Evolutionary conservation across 2,797 vertebrate species (phyloP).

Genomic region (Ctenochaetus hawaiiensis): DNA sequence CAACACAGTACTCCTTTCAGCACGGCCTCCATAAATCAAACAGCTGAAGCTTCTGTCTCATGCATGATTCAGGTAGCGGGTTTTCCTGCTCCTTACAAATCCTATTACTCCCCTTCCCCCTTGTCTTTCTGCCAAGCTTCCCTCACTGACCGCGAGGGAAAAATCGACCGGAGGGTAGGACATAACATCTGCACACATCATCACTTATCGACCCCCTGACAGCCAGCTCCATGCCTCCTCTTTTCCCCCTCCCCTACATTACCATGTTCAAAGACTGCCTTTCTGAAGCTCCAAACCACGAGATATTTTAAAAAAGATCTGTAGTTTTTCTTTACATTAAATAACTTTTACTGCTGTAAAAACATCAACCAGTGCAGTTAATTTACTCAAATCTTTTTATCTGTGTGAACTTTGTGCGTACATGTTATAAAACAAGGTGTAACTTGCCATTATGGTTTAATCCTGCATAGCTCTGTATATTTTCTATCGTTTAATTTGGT

Average conservation of each 20-base stretch:
- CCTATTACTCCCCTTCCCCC: slow-evolving; percentile 31
- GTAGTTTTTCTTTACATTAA: slow-evolving; percentile 51
- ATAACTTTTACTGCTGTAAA: slow-evolving; percentile 50
- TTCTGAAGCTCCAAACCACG: slow-evolving; percentile 52
- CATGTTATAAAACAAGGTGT: slow-evolving; percentile 55
- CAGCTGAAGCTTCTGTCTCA: slow-evolving; percentile 49
- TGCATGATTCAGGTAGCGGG: slow-evolving; percentile 68
- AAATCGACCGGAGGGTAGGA: slow-evolving; percentile 52
- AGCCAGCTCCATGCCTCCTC: slow-evolving; percentile 32
- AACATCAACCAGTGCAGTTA: slow-evolving; percentile 58
- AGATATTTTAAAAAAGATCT: slow-evolving; percentile 36
- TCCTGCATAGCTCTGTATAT: slow-evolving; percentile 43
- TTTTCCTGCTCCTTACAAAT: slow-evolving; percentile 37
- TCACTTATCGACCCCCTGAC: slow-evolving; percentile 66
- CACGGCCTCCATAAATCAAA: slow-evolving; percentile 44
- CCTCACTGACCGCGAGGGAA: slow-evolving; percentile 41
- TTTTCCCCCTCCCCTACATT: slow-evolving; percentile 12
- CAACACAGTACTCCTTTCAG: slow-evolving; percentile 40
- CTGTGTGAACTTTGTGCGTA: slow-evolving; percentile 35
- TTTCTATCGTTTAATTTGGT: slow-evolving; percentile 65
- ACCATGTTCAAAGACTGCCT: slow-evolving; percentile 39
- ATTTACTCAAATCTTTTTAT: slow-evolving; percentile 49
- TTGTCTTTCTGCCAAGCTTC: slow-evolving; percentile 20
- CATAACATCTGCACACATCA: slow-evolving; percentile 75
- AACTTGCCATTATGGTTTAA: slow-evolving; percentile 54